A percentile compares a stretch with the other conserved stretches of the same genome.
Conservation (phyloP, 1,140 invertebrate species). For the Dufourea novaeangliae region DNA sequence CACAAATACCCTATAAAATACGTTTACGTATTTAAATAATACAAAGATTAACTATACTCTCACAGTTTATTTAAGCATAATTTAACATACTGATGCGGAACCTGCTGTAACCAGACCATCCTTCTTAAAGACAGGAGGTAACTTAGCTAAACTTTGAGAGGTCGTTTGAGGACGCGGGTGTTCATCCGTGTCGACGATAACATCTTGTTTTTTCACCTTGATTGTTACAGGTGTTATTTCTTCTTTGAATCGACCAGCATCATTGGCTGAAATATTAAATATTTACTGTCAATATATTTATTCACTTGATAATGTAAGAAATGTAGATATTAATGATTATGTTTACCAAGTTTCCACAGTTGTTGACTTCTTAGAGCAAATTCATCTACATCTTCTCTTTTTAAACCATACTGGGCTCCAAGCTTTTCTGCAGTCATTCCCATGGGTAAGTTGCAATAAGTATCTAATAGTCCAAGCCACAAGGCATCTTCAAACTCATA, state of each 20-base stretch:
- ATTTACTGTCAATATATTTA: neutral
- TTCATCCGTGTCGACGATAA: slow-evolving; percentile 93
- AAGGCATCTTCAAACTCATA: slow-evolving; percentile 94
- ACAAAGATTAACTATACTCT: neutral
- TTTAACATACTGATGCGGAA: slow-evolving; percentile 92
- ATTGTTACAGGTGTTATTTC: slow-evolving; percentile 95
- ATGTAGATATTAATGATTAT: slow-evolving; percentile 17
- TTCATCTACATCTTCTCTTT: slow-evolving; percentile 92
- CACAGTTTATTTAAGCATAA: slow-evolving; percentile 13
- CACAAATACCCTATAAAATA: slow-evolving; percentile 91
- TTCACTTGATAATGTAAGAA: neutral
- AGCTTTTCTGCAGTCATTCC: slow-evolving; percentile 98
- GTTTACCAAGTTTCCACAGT: slow-evolving; percentile 89
- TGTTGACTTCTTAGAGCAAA: slow-evolving; percentile 94
- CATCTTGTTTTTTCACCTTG: slow-evolving; percentile 91
- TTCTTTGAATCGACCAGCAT: slow-evolving; percentile 93
- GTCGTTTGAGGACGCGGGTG: slow-evolving; percentile 96
- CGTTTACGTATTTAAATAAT: neutral
- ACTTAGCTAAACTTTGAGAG: slow-evolving; percentile 90
- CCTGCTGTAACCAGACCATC: slow-evolving; percentile 97
- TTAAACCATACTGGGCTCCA: slow-evolving; percentile 94
- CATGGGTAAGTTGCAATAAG: slow-evolving; percentile 96
- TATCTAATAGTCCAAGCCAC: slow-evolving; percentile 96
- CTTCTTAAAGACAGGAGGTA: slow-evolving; percentile 97
- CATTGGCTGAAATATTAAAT: slow-evolving; percentile 86